Percentiles rank a stretch among this genome's conserved stretches.
These are phyloP conservation scores for Pocillopora damicornis DNA, from an alignment of 64 coral and sea anemone species.

Conservation along the genomic window DNA sequence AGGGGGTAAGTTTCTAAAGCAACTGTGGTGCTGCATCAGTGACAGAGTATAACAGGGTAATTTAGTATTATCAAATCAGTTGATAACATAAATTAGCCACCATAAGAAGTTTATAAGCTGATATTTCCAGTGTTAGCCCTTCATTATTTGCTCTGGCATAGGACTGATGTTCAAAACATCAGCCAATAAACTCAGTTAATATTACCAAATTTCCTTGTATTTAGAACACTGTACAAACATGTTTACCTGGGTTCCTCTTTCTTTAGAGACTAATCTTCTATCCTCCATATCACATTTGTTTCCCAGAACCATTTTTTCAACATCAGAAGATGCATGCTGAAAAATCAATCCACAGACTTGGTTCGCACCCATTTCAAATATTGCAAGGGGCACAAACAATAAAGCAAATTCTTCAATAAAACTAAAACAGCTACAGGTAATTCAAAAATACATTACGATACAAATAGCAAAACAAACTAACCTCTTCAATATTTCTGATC, in stretches of 20 bases:
- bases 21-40: too few relatives aligned
- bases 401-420: background rate
- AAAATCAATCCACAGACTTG: background rate
- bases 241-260: constrained; percentile 85
- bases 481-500: constrained; percentile 99
- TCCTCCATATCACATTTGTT: constrained; percentile 99
- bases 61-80: too few relatives aligned
- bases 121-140: too few relatives aligned
- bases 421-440: background rate
- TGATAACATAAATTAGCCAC: too few relatives aligned
- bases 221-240: too few relatives aligned
- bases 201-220: too few relatives aligned
- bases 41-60: too few relatives aligned
- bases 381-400: background rate
- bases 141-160: too few relatives aligned
- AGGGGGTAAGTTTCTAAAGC: too few relatives aligned
- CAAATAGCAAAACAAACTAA: background rate
- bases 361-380: background rate
- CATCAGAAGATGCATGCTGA: constrained; percentile 95
- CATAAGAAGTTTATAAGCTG: too few relatives aligned
- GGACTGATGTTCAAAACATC: too few relatives aligned
- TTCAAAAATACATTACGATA: background rate
- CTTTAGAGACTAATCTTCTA: constrained; percentile 85
- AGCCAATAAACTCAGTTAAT: too few relatives aligned
- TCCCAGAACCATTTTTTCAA: constrained; percentile 99